Percentiles rank a stretch among this genome's conserved stretches.
Evolutionary conservation across 1,140 invertebrate species (phyloP).

Genomic region (Danaus melanippus): DNA sequence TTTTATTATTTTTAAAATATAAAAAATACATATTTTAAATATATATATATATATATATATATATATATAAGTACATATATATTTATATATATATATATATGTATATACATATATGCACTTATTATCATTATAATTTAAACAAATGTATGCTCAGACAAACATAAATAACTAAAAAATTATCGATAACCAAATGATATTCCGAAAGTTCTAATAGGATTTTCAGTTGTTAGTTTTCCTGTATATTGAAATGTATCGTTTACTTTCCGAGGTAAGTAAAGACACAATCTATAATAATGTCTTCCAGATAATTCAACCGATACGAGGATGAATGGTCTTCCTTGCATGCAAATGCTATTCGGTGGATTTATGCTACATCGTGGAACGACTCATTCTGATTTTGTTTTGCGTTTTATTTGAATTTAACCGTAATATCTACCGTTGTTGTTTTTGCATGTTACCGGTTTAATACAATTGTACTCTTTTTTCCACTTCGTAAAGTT

Average conservation of each 20-base stretch:
- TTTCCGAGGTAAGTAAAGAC: neutral
- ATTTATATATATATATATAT: too few relatives aligned
- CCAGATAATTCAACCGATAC: constrained; percentile 23
- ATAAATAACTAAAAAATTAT: too few relatives aligned
- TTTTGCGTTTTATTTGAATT: constrained; percentile 45
- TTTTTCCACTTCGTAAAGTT: constrained; percentile 11
- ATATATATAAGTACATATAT: too few relatives aligned
- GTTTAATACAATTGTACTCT: neutral
- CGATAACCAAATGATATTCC: too few relatives aligned
- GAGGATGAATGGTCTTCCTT: constrained; percentile 13
- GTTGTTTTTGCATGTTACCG: constrained; percentile 22
- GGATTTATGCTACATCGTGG: constrained; percentile 42
- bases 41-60: too few relatives aligned
- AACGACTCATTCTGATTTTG: constrained; percentile 48
- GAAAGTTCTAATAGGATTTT: too few relatives aligned
- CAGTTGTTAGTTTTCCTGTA: too few relatives aligned
- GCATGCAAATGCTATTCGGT: constrained; percentile 45
- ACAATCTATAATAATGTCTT: constrained; percentile 11
- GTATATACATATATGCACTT: too few relatives aligned
- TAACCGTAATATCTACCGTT: constrained; percentile 38
- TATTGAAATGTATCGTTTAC: neutral
- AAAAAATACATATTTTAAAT: too few relatives aligned
- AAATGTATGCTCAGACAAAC: too few relatives aligned
- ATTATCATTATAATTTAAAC: too few relatives aligned
- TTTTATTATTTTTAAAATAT: too few relatives aligned